Percentiles rank a stretch among this genome's conserved stretches.
Conservation (phyloP, 2,888 invertebrate species). For the Buathra laborator region DNA sequence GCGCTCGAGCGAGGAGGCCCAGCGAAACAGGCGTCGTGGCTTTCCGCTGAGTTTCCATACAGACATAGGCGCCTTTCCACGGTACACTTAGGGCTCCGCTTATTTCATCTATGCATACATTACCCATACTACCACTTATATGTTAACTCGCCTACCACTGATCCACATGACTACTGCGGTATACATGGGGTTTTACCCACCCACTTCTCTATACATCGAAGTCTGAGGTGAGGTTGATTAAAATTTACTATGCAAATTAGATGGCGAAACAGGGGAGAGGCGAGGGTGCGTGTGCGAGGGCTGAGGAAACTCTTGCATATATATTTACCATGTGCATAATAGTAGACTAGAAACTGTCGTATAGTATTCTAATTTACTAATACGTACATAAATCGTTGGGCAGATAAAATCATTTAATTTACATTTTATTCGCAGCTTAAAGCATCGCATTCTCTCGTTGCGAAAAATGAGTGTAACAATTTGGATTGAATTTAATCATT, state of each 20-base stretch:
- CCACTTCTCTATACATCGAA: slow-evolving; percentile 47
- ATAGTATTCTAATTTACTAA: slow-evolving; percentile 13
- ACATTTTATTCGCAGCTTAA: background rate
- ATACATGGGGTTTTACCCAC: slow-evolving; percentile 1
- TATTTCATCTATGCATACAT: slow-evolving; percentile 65
- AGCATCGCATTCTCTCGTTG: background rate
- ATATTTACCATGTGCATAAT: background rate
- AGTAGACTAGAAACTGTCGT: background rate
- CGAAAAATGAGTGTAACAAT: too few relatives aligned
- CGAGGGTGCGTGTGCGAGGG: slow-evolving; percentile 29
- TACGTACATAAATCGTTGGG: background rate
- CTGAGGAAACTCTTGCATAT: slow-evolving; percentile 12
- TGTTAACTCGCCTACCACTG: slow-evolving; percentile 36
- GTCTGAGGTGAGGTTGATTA: slow-evolving; percentile 77
- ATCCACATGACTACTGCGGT: slow-evolving; percentile 16
- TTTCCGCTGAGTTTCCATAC: slow-evolving; percentile 66
- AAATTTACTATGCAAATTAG: slow-evolving; percentile 81
- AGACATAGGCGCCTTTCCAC: slow-evolving; percentile 69
- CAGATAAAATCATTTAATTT: background rate
- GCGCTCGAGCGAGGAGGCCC: slow-evolving; percentile 60
- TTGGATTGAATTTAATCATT: too few relatives aligned
- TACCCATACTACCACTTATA: slow-evolving; percentile 32
- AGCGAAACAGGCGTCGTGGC: slow-evolving; percentile 58
- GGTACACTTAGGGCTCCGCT: slow-evolving; percentile 57
- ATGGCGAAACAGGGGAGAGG: slow-evolving; percentile 57